Conservation (phyloP, 1,140 invertebrate genomes). For the Ptiloglossa arizonensis region DNA sequence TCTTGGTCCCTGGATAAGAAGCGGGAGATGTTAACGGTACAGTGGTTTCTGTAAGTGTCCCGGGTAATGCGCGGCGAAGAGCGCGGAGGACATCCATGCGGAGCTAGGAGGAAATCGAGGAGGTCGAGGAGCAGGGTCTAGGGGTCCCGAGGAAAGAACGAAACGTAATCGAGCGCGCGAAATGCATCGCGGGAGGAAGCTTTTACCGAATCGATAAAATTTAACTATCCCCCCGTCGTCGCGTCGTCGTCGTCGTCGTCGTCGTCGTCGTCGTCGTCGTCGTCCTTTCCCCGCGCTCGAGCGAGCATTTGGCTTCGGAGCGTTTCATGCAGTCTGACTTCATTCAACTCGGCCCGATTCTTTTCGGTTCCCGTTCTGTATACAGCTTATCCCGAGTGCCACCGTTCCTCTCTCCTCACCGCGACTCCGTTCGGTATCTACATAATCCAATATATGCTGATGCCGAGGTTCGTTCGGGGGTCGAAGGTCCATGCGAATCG, state of each 20-base stretch:
- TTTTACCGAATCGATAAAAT: conserved; percentile 58
- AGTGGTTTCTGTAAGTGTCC: too few relatives aligned
- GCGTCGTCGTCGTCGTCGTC: too few relatives aligned
- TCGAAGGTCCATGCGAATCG: conserved; percentile 70
- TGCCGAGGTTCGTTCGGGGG: conserved; percentile 55
- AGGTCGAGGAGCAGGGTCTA: too few relatives aligned
- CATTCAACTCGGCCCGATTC: conserved; percentile 60
- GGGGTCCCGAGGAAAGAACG: not conserved
- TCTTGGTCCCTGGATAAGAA: too few relatives aligned
- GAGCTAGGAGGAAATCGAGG: too few relatives aligned
- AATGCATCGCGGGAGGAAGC: conserved; percentile 24
- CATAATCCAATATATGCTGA: conserved; percentile 74
- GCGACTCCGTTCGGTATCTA: conserved; percentile 58
- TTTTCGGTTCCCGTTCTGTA: conserved; percentile 51
- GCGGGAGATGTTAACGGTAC: too few relatives aligned
- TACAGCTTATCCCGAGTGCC: conserved; percentile 54
- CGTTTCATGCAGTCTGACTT: conserved; percentile 56
- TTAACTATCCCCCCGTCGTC: conserved; percentile 52
- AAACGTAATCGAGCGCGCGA: conserved; percentile 20
- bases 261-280: too few relatives aligned
- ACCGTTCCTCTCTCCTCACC: conserved; percentile 40
- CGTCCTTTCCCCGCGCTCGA: conserved; percentile 36
- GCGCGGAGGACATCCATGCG: too few relatives aligned
- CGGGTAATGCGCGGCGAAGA: too few relatives aligned
- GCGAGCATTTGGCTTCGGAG: conserved; percentile 46